These are phyloP conservation scores for Drosophila sordidula DNA, from an alignment of 2,888 invertebrate genomes.

Conservation along the genomic window DNA sequence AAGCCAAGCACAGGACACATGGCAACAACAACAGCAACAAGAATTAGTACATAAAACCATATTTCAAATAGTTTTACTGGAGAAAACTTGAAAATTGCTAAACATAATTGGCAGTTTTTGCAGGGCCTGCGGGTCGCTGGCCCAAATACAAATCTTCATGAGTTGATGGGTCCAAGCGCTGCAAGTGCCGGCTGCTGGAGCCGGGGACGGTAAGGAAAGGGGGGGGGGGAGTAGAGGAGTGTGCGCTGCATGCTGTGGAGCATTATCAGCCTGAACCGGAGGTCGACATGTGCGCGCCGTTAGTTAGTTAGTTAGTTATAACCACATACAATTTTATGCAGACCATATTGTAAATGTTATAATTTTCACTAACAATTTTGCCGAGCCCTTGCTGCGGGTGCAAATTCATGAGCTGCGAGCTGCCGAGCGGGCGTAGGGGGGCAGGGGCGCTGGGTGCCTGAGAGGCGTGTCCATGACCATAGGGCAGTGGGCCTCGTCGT, in stretches of 20 bases:
- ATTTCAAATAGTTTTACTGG: slow-evolving; percentile 48
- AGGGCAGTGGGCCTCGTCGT: slow-evolving; percentile 5
- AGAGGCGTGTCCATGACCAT: slow-evolving; percentile 19
- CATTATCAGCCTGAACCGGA: slow-evolving; percentile 10
- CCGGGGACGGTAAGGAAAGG: too few relatives aligned
- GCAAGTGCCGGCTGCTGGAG: neutral
- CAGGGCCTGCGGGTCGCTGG: slow-evolving; percentile 20
- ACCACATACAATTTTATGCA: slow-evolving; percentile 76
- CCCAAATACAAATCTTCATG: slow-evolving; percentile 44
- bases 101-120: slow-evolving; percentile 71
- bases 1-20: slow-evolving; percentile 6
- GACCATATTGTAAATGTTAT: slow-evolving; percentile 78
- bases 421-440: neutral
- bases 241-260: too few relatives aligned
- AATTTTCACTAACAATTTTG: slow-evolving; percentile 76
- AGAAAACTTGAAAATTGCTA: slow-evolving; percentile 56
- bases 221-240: too few relatives aligned
- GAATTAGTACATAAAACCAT: slow-evolving; percentile 17
- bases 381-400: slow-evolving; percentile 32
- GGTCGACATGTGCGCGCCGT: slow-evolving; percentile 68
- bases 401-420: slow-evolving; percentile 34
- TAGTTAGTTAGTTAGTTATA: slow-evolving; percentile 78
- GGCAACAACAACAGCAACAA: slow-evolving; percentile 7
- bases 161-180: slow-evolving; percentile 29
- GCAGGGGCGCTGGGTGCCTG: neutral